Evolutionary conservation across 2,797 vertebrate genomes (phyloP).

Genomic region (Peromyscus aztecus): DNA sequence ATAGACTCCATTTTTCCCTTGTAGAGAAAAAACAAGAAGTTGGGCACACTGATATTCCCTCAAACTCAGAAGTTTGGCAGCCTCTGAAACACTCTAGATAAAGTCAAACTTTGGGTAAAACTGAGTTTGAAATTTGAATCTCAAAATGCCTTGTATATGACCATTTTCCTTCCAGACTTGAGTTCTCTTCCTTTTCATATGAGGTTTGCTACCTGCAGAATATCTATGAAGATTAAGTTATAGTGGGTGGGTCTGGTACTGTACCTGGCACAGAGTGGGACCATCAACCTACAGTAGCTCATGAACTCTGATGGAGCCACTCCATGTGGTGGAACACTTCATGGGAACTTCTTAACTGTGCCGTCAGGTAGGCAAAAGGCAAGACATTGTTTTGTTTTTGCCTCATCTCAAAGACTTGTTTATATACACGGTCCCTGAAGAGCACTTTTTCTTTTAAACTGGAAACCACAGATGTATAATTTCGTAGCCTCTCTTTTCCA

Average conservation of each 20-base stretch:
- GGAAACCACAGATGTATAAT: slow-evolving; percentile 57
- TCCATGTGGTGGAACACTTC: background rate
- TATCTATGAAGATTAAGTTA: background rate
- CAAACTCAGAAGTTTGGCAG: background rate
- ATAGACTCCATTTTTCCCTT: background rate
- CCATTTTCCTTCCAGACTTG: background rate
- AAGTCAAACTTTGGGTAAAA: slow-evolving; percentile 18
- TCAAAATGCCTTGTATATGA: background rate
- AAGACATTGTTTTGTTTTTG: slow-evolving; percentile 19
- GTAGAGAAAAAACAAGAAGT: background rate
- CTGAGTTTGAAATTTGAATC: background rate
- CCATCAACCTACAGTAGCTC: background rate
- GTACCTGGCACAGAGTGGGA: background rate
- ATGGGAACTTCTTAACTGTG: background rate
- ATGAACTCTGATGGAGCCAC: background rate
- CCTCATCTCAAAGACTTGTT: background rate
- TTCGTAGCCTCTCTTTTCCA: slow-evolving; percentile 44
- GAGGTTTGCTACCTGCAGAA: background rate
- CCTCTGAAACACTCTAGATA: background rate
- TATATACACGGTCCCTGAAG: background rate
- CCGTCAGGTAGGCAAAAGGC: background rate
- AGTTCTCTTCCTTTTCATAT: background rate
- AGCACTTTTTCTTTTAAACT: slow-evolving; percentile 47
- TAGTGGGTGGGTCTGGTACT: fast-evolving
- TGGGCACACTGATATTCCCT: background rate